A percentile compares a stretch with the other conserved stretches of the same genome.
Evolutionary conservation across 1,140 invertebrate species (phyloP).

Genomic region (Drosophila ogumai): DNA sequence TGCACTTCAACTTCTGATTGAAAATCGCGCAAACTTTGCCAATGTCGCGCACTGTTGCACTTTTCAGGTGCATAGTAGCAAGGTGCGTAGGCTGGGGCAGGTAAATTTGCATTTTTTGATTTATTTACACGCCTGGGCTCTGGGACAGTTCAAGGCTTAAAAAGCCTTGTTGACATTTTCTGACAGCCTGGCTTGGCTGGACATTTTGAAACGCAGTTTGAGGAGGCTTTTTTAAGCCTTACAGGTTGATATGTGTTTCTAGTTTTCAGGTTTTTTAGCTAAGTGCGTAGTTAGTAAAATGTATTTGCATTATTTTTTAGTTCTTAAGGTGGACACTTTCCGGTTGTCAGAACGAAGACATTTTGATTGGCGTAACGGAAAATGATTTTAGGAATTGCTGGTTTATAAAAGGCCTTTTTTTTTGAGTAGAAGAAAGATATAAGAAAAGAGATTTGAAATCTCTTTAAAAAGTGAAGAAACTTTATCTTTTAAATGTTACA

Average conservation of each 20-base stretch:
- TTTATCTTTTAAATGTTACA: not conserved
- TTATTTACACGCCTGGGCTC: slow-evolving; percentile 35
- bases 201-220: slow-evolving; percentile 49
- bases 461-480: not conserved
- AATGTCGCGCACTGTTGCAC: slow-evolving; percentile 78
- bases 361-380: slow-evolving; percentile 11
- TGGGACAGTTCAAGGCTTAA: slow-evolving; percentile 43
- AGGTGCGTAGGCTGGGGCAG: slow-evolving; percentile 41
- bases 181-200: slow-evolving; percentile 17
- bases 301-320: slow-evolving; percentile 37
- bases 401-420: not conserved
- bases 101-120: slow-evolving; percentile 65
- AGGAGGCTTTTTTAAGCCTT: not conserved
- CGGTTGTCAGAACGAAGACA: not conserved
- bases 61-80: slow-evolving; percentile 26
- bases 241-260: not conserved
- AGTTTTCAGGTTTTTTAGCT: not conserved
- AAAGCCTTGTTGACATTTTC: slow-evolving; percentile 38
- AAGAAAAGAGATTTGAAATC: not conserved
- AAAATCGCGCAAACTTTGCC: slow-evolving; percentile 62
- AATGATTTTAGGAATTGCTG: not conserved
- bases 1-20: slow-evolving; percentile 69
- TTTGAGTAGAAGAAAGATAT: not conserved
- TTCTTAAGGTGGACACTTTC: not conserved
- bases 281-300: not conserved